phyloP scores from a whole-genome alignment of 92 coral and sea anemone species.

The Nematostella vectensis region DNA sequence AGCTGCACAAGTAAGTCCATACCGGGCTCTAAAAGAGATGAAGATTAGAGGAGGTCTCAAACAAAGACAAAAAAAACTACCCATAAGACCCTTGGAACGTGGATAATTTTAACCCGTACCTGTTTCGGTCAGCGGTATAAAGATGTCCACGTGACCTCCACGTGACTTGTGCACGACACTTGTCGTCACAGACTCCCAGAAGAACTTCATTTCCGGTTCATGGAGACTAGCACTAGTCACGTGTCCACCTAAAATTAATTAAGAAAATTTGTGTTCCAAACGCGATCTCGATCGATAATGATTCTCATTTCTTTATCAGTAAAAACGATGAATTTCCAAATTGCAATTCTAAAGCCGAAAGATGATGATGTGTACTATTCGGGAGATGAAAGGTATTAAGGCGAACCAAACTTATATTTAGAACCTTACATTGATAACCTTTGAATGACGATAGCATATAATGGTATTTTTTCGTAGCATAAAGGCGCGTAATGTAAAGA shows the following conservation, averaged over 20 bases:
- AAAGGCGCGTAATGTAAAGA: too few species aligned
- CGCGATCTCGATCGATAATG: too few species aligned
- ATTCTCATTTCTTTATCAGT: too few species aligned
- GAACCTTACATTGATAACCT: too few species aligned
- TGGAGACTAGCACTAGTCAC: constrained; percentile 47
- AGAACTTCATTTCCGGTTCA: constrained; percentile 60
- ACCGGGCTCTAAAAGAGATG: constrained; percentile 48
- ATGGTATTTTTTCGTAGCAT: too few species aligned
- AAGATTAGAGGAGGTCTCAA: background rate
- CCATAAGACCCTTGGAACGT: too few species aligned
- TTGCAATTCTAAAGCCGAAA: background rate
- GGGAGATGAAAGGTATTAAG: too few species aligned
- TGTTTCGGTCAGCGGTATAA: constrained; percentile 81
- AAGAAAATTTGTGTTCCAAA: too few species aligned
- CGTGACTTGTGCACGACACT: constrained; percentile 38
- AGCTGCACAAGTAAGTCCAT: constrained; percentile 86
- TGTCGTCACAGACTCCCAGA: constrained; percentile 80
- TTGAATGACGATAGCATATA: too few species aligned
- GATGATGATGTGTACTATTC: too few species aligned
- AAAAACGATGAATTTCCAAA: background rate
- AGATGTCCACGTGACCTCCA: constrained; percentile 88
- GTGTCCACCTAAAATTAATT: constrained; percentile 41
- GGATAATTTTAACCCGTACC: too few species aligned
- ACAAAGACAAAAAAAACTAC: background rate
- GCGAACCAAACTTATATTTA: too few species aligned